Evolutionary conservation across 2,113 vertebrate species (phyloP), one percentile per base, ranked within the genome.

Genomic region (Anguilla japonica): DNA sequence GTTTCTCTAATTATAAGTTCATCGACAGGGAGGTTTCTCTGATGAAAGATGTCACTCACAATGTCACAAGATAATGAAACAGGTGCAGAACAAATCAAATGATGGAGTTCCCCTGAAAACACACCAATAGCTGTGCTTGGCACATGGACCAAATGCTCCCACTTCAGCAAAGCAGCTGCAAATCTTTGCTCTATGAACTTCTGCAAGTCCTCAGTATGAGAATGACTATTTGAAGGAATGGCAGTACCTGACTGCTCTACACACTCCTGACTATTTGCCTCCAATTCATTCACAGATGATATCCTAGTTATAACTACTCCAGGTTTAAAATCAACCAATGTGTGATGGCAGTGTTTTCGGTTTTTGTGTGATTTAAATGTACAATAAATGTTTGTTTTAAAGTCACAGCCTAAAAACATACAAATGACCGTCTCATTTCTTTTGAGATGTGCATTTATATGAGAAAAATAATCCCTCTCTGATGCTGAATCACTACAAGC

Each of bases 111-210:
- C 40, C 53, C 57, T 82, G 85, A 63, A 63, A 87, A 87, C 5
- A 57, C 83, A 87, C 87, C 88, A 15, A 89, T 11, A 87, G 86
- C 86, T 82, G 85, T 81, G 20, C 57, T 81, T 43, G 82, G 88
- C 40, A 86, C 88, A 84, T 88, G 82, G 41, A 84, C 78, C 57
- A 86, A 88, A 86, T 88, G 71, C 41, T 89, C 88, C 34, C 84
- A 84, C 15, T 87, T 89, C 3, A 89, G 81, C 83, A 87, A 80
- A 39, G 88, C 86, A 83, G 83, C 85, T 26, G 85, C 83, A 89
- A 87, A 82, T 82, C 83, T 67, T 29, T 88, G 87, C 41, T 88
- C 87, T 26, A 88, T 85, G 57, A 53, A n/a, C 79, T 56, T 79
- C 86, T 40, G 63, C 63, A 71, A 71, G 63, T 71, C 63, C 22